Percentiles rank a stretch among this genome's conserved stretches.
These are phyloP conservation scores for Thecophora atra DNA, from an alignment of 2,888 invertebrate species.

Conservation along the genomic window DNA sequence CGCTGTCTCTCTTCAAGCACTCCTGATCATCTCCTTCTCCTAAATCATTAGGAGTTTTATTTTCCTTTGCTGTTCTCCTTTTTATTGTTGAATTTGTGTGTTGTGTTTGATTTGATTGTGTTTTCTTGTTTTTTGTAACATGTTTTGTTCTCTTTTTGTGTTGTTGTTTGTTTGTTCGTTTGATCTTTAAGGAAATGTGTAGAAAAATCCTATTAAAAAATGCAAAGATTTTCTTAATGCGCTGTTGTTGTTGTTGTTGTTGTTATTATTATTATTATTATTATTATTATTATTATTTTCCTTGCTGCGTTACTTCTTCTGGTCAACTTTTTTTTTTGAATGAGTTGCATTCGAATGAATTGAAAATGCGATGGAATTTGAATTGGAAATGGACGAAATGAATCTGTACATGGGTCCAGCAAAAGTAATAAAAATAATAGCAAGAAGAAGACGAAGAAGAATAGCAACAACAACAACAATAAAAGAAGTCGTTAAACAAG, in stretches of 20 bases:
- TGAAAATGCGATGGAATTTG: too few relatives aligned
- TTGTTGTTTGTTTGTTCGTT: neutral
- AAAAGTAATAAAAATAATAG: neutral
- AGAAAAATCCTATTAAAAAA: neutral
- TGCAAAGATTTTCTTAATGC: neutral
- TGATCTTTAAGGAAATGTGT: neutral
- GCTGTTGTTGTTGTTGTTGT: neutral
- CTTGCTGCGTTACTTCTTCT: neutral
- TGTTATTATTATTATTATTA: neutral
- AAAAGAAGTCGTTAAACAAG: too few relatives aligned
- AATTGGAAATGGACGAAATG: too few relatives aligned
- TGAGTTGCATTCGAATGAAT: constrained; percentile 6
- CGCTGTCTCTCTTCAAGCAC: neutral
- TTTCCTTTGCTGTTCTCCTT: neutral
- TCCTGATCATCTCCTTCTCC: neutral
- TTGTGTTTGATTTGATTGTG: too few relatives aligned
- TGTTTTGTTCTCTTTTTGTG: neutral
- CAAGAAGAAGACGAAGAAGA: neutral
- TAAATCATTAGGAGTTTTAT: neutral
- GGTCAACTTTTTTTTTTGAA: neutral
- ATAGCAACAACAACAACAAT: too few relatives aligned
- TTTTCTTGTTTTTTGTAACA: too few relatives aligned
- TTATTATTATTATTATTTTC: too few relatives aligned
- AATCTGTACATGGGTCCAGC: neutral
- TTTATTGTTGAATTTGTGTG: too few relatives aligned